Evolutionary conservation across 2,797 vertebrate species (phyloP), one percentile per base, ranked within the genome.

Genomic region (Etheostoma nigrum): DNA sequence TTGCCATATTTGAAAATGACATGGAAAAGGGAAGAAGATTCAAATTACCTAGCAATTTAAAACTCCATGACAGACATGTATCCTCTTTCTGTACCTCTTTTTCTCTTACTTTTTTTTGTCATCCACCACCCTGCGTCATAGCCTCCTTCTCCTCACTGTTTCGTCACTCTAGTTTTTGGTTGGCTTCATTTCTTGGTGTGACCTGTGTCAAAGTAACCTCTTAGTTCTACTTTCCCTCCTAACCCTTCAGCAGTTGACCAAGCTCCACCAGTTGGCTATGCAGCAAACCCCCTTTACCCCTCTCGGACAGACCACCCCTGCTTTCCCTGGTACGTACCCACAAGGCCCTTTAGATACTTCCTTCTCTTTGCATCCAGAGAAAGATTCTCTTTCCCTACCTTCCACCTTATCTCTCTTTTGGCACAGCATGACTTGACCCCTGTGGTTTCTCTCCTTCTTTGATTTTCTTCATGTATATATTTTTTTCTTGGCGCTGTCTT

Each of bases 231-330:
- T 98, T 96, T 99, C 97, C 97, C 98, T 98, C 97, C 97, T 95
- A 96, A 97, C 93, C 97, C 97, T 92, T 96, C 96, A 98, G 97
- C 97, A 98, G 97, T 97, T 98, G 97, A 98, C 96, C 97, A 98
- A 98, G 97, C 97, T 98, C 96, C 97, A 98, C 97, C 97, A 97
- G 97, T 95, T 98, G 97, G 97, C 97, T 97, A 97, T 98, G 97
- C 97, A 98, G 97, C 97, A 98, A 97, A 96, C 96, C 97, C 97
- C 97, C 93, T 98, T 98, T 97, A 97, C 96, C 97, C 97, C 97
- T 95, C 97, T 98, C 88, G 97, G 97, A 98, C 97, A 98, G 97
- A 98, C 97, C 97, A 97, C 96, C 97, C 97, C 97, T 95, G 97
- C 97, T 96, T 98, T 98, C 96, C 97, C 97, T 95, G 97, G 97